A percentile compares a stretch with the other conserved stretches of the same genome.
Conservation (phyloP, 2,797 vertebrate species). For the Peromyscus nudipes region DNA sequence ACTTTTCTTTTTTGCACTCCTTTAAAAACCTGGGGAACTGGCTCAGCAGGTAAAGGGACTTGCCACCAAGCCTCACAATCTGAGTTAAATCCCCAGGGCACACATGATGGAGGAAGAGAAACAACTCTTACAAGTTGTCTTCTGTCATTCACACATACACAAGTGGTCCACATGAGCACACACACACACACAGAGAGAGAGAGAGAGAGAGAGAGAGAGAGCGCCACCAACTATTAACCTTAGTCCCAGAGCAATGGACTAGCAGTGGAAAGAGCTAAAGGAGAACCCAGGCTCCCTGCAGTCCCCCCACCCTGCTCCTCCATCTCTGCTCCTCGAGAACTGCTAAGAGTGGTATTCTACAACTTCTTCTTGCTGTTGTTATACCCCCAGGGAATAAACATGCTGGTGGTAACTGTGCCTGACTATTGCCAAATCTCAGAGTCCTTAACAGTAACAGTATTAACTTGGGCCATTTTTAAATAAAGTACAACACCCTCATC, state of each 20-base stretch:
- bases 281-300: neutral
- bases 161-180: neutral
- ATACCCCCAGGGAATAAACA: too few relatives aligned
- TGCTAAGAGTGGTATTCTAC: neutral
- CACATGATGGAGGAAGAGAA: neutral
- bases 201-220: too few relatives aligned
- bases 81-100: neutral
- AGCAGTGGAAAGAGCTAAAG: neutral
- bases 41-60: neutral
- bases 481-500: neutral
- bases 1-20: neutral
- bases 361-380: accelerated
- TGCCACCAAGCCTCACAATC: neutral
- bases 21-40: neutral
- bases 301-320: neutral
- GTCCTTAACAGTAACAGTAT: neutral
- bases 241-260: neutral
- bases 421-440: neutral
- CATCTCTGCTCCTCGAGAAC: neutral
- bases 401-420: too few relatives aligned
- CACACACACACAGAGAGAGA: too few relatives aligned
- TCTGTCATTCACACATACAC: neutral
- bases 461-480: neutral
- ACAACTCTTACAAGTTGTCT: neutral
- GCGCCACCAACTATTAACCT: neutral